Conservation (phyloP, 2,113 vertebrate species). For the Vulpes lagopus region DNA sequence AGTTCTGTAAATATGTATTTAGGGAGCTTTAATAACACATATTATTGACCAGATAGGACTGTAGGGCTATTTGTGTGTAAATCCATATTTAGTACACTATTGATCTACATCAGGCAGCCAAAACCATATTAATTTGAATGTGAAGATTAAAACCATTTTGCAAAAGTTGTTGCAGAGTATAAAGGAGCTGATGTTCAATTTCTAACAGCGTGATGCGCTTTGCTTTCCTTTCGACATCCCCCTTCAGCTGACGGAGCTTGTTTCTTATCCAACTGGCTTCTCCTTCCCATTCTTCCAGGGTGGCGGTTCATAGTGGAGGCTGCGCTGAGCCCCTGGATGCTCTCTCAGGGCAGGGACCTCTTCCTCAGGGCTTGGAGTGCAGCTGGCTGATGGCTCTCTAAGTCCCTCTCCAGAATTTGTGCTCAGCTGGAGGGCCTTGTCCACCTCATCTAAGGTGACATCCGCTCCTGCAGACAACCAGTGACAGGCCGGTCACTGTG, state of each 20-base stretch:
- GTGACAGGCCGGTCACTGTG: neutral
- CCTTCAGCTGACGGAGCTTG: conserved; percentile 69
- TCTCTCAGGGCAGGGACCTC: fast-evolving
- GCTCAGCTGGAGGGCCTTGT: neutral
- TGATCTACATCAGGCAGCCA: conserved; percentile 72
- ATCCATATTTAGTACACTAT: conserved; percentile 62
- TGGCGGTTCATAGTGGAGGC: neutral
- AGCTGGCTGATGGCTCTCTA: neutral
- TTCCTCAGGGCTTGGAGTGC: neutral
- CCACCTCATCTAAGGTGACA: neutral
- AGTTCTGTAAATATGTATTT: neutral
- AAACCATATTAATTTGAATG: conserved; percentile 74
- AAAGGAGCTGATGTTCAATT: conserved; percentile 60
- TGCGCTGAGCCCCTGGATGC: neutral
- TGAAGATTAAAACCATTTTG: conserved; percentile 83
- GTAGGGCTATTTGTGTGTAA: neutral
- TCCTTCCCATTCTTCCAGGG: neutral
- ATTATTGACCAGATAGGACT: neutral
- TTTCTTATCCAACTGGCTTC: conserved; percentile 45
- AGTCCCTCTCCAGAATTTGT: neutral
- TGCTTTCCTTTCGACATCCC: conserved; percentile 75
- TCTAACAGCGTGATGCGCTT: conserved; percentile 76
- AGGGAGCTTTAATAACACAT: conserved; percentile 39
- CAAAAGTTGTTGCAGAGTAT: conserved; percentile 84
- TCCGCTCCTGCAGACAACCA: neutral